A percentile compares a stretch with the other conserved stretches of the same genome.
phyloP scores from a whole-genome alignment of 2,113 vertebrate genomes.

The Anguilla rostrata region DNA sequence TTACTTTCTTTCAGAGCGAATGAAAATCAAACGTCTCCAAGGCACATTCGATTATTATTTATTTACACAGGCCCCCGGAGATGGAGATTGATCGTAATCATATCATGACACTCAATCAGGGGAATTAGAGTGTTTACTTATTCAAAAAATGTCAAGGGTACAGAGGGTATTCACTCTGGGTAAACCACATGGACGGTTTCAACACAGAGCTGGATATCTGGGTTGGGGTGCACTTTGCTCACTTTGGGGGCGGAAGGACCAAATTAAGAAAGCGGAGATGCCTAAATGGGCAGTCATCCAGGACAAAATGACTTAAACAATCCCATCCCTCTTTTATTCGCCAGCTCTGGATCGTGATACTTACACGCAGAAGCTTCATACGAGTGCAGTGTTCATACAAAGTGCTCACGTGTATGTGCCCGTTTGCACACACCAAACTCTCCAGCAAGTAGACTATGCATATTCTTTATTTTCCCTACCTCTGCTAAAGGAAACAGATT shows the following conservation, averaged over 20 bases:
- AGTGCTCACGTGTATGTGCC: too few relatives aligned
- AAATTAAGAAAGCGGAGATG: background rate
- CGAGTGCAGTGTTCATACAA: background rate
- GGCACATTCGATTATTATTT: slow-evolving; percentile 56
- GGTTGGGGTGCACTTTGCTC: background rate
- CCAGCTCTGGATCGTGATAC: background rate
- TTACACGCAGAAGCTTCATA: background rate
- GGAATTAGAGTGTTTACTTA: slow-evolving; percentile 30
- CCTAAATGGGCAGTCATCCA: background rate
- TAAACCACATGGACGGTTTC: background rate
- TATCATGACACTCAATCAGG: slow-evolving; percentile 65
- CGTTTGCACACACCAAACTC: too few relatives aligned
- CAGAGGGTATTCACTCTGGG: background rate
- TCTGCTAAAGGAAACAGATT: background rate
- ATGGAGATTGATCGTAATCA: slow-evolving; percentile 70
- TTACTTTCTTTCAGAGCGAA: slow-evolving; percentile 47
- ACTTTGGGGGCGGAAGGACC: slow-evolving; percentile 1
- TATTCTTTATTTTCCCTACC: background rate
- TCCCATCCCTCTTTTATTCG: background rate
- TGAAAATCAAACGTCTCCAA: slow-evolving; percentile 44
- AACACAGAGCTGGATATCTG: background rate
- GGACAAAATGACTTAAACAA: background rate
- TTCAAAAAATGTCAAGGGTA: background rate
- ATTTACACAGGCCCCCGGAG: slow-evolving; percentile 64
- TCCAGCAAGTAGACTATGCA: too few relatives aligned